Percentiles rank a stretch among this genome's conserved stretches.
Conservation (phyloP, 2,113 vertebrate genomes). For the Panthera leo region DNA sequence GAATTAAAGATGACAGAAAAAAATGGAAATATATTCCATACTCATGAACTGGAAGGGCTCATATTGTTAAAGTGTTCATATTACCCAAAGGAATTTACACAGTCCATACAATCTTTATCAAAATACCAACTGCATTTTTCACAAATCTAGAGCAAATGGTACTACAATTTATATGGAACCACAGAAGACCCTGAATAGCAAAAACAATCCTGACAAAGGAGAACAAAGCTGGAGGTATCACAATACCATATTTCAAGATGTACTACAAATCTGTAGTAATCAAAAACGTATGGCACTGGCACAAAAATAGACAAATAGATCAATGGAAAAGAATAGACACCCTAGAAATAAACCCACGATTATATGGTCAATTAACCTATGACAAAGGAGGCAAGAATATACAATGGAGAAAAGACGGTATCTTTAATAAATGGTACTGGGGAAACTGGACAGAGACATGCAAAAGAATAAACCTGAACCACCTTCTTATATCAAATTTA, state of each 20-base stretch:
- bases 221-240: neutral
- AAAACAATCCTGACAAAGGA: neutral
- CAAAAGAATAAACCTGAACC: neutral
- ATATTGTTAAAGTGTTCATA: neutral
- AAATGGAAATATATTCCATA: neutral
- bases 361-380: neutral
- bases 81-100: neutral
- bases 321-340: neutral
- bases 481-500: neutral
- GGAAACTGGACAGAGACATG: neutral
- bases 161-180: neutral
- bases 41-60: neutral
- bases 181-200: neutral
- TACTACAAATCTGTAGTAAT: neutral
- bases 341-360: neutral
- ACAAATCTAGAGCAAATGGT: neutral
- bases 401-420: neutral
- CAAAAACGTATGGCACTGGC: neutral
- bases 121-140: neutral
- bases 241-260: neutral
- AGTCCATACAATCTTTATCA: neutral
- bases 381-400: neutral
- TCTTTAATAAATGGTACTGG: neutral
- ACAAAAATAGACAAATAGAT: neutral
- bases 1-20: neutral